Conservation (phyloP, 2,888 invertebrate genomes). For the Agrenia bidenticulata region DNA sequence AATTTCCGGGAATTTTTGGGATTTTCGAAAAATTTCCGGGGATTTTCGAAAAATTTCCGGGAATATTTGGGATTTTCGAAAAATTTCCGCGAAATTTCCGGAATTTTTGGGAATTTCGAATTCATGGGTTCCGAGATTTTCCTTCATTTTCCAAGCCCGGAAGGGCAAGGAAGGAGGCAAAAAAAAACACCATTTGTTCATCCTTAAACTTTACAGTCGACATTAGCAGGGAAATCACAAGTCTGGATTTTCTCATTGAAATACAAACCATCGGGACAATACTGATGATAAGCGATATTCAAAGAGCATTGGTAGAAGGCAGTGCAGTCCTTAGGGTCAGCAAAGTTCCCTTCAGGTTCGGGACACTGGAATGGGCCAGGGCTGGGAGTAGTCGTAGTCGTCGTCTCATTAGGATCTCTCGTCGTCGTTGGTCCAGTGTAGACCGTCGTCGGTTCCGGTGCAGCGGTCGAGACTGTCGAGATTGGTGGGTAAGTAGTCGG, state of each 20-base stretch:
- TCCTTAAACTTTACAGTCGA: constrained; percentile 20
- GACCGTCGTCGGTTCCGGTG: constrained; percentile 2
- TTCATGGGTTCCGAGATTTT: too few relatives aligned
- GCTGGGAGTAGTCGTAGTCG: not conserved
- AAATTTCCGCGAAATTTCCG: too few relatives aligned
- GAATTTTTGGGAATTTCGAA: too few relatives aligned
- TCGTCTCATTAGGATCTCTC: constrained; percentile 6
- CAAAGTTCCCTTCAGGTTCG: constrained; percentile 21
- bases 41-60: too few relatives aligned
- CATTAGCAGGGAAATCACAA: constrained; percentile 37
- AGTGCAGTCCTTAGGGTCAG: constrained; percentile 29
- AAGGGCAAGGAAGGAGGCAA: too few relatives aligned
- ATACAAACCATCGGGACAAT: constrained; percentile 32
- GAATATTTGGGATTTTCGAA: too few relatives aligned
- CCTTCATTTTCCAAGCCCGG: too few relatives aligned
- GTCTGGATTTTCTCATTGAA: constrained; percentile 18
- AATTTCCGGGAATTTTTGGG: too few relatives aligned
- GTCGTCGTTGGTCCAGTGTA: constrained; percentile 18
- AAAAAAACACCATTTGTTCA: not conserved
- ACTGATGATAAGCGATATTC: constrained; percentile 6
- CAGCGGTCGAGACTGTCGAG: not conserved
- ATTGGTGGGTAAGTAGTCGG: constrained; percentile 15
- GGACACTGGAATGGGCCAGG: constrained; percentile 26
- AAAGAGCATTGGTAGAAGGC: constrained; percentile 20
- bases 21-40: too few relatives aligned